Percentiles rank a stretch among this genome's conserved stretches.
Evolutionary conservation across 2,888 invertebrate genomes (phyloP).

Genomic region (Catotricha subobsoleta): DNA sequence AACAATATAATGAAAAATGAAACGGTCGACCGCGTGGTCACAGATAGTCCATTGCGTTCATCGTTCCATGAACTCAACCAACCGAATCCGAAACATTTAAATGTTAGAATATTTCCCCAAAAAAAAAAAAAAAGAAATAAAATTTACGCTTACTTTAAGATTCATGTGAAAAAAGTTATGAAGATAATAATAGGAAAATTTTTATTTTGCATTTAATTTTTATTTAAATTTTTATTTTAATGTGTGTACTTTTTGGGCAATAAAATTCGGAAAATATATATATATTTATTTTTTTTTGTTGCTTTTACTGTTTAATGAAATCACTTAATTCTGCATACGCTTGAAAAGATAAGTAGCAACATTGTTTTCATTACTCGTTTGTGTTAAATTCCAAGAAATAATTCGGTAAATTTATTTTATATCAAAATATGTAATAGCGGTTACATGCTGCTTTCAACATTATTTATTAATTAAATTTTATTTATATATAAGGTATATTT

Average conservation of each 20-base stretch:
- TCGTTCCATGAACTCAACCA: slow-evolving; percentile 29
- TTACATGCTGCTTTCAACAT: not conserved
- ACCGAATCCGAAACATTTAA: slow-evolving; percentile 20
- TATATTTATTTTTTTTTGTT: not conserved
- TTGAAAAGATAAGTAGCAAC: not conserved
- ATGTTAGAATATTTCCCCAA: slow-evolving; percentile 3
- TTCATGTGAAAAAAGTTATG: too few relatives aligned
- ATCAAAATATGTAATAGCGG: too few relatives aligned
- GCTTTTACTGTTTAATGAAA: too few relatives aligned
- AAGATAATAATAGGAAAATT: not conserved
- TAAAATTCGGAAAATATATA: not conserved
- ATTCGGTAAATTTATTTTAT: too few relatives aligned
- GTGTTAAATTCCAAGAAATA: too few relatives aligned
- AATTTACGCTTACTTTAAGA: too few relatives aligned
- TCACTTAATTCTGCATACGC: not conserved
- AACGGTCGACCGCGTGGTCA: slow-evolving; percentile 7
- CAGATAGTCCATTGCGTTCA: slow-evolving; percentile 5
- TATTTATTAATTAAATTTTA: too few relatives aligned
- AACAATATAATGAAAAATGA: not conserved
- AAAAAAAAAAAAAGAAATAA: slow-evolving; percentile 1
- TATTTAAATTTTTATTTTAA: not conserved
- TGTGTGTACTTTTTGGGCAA: not conserved
- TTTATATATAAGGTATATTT: not conserved
- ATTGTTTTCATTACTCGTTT: too few relatives aligned
- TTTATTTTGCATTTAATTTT: slow-evolving; percentile 5